Evolutionary conservation across 2,888 invertebrate species (phyloP).

Genomic region (Andrena camellia): DNA sequence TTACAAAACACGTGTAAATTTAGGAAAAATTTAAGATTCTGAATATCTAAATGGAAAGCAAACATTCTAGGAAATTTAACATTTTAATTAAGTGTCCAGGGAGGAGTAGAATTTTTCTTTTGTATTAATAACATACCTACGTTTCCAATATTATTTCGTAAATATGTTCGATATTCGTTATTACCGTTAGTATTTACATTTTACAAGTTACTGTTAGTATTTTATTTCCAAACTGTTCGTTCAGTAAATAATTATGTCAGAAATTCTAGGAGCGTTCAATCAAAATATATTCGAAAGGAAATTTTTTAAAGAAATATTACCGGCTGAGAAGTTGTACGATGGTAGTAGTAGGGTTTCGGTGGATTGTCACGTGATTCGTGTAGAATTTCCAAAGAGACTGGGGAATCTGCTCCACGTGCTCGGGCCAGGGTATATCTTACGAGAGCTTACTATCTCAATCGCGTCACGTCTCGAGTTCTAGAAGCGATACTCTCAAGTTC

Average conservation of each 20-base stretch:
- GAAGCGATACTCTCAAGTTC: slow-evolving; percentile 45
- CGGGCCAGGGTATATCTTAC: slow-evolving; percentile 22
- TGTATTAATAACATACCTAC: too few relatives aligned
- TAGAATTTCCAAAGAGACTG: slow-evolving; percentile 13
- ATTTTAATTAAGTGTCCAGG: too few relatives aligned
- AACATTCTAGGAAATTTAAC: too few relatives aligned
- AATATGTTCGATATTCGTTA: background rate
- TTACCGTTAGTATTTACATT: background rate
- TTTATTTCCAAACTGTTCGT: background rate
- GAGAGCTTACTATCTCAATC: slow-evolving; percentile 46
- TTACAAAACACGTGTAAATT: too few relatives aligned
- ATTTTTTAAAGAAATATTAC: background rate
- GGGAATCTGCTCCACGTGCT: slow-evolving; percentile 15
- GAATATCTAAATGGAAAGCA: too few relatives aligned
- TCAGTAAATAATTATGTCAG: background rate
- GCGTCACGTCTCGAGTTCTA: slow-evolving; percentile 45
- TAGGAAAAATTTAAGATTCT: too few relatives aligned
- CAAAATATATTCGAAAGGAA: background rate
- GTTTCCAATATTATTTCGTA: too few relatives aligned
- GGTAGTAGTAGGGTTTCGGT: background rate
- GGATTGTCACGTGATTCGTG: background rate
- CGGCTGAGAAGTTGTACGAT: background rate
- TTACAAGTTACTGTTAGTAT: background rate
- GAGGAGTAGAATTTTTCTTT: too few relatives aligned
- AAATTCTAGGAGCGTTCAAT: too few relatives aligned